phyloP scores from a whole-genome alignment of 2,113 vertebrate genomes.

The Lamprotornis superbus region DNA sequence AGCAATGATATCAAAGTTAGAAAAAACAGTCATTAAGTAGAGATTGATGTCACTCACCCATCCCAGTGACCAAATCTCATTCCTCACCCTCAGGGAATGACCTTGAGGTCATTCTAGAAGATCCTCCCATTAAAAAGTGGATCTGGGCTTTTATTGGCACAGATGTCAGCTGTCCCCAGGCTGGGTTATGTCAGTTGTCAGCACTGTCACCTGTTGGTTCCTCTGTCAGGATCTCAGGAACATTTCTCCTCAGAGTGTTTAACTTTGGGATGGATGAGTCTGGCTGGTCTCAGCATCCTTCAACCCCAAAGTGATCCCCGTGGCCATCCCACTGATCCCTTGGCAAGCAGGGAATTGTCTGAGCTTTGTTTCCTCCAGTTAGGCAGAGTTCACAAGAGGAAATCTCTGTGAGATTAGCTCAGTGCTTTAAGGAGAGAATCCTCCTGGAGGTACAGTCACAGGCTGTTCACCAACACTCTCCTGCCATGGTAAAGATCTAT shows the following conservation, averaged over 20 bases:
- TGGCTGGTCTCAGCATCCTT: not conserved
- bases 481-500: not conserved
- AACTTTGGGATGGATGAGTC: not conserved
- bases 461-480: not conserved
- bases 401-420: not conserved
- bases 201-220: not conserved
- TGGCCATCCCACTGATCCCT: not conserved
- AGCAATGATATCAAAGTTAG: not conserved
- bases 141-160: not conserved
- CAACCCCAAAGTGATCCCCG: not conserved
- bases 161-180: not conserved
- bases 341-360: not conserved
- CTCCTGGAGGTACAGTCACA: not conserved
- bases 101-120: not conserved
- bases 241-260: accelerated
- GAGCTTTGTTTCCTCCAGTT: not conserved
- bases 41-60: not conserved
- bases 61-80: not conserved
- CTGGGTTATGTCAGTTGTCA: not conserved
- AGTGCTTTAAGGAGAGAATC: not conserved
- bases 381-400: not conserved
- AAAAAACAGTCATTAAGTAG: not conserved
- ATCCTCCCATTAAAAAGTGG: not conserved
- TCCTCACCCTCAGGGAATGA: not conserved
- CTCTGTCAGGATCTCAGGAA: not conserved